Evolutionary conservation across 2,888 invertebrate species (phyloP).

Genomic region (Athrips mouffetella): DNA sequence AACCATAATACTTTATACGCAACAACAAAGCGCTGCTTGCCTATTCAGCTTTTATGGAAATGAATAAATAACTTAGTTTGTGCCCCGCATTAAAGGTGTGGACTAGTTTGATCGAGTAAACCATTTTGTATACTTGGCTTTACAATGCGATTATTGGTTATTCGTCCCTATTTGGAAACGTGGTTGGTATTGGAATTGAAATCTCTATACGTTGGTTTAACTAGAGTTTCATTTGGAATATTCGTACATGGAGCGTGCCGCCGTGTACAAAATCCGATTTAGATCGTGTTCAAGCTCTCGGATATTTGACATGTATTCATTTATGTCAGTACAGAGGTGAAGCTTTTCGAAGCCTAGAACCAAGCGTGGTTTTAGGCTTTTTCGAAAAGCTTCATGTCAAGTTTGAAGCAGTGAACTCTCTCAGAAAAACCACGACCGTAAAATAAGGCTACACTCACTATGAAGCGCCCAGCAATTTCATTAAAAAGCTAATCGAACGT

Average conservation of each 20-base stretch:
- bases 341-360: constrained; percentile 3
- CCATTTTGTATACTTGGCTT: constrained; percentile 6
- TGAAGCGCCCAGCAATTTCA: no score
- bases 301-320: constrained; percentile 9
- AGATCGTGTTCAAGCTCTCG: constrained; percentile 5
- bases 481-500: no score
- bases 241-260: constrained; percentile 1
- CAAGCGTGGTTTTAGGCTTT: background rate
- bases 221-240: constrained; percentile 9
- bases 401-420: no score
- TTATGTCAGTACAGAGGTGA: constrained; percentile 1
- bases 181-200: constrained; percentile 2
- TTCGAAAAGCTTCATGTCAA: no score
- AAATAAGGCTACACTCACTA: no score
- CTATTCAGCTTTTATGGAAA: constrained; percentile 12
- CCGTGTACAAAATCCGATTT: constrained; percentile 9
- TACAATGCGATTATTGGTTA: background rate
- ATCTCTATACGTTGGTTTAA: constrained; percentile 2
- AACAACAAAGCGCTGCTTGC: constrained; percentile 11
- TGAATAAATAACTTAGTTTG: constrained; percentile 13
- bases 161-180: constrained; percentile 2
- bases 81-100: background rate
- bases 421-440: no score
- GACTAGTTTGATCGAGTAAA: constrained; percentile 4
- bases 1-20: constrained; percentile 10